Percentiles rank a stretch among this genome's conserved stretches.
Evolutionary conservation across 2,797 vertebrate species (phyloP).

Genomic region (Agapornis canus): DNA sequence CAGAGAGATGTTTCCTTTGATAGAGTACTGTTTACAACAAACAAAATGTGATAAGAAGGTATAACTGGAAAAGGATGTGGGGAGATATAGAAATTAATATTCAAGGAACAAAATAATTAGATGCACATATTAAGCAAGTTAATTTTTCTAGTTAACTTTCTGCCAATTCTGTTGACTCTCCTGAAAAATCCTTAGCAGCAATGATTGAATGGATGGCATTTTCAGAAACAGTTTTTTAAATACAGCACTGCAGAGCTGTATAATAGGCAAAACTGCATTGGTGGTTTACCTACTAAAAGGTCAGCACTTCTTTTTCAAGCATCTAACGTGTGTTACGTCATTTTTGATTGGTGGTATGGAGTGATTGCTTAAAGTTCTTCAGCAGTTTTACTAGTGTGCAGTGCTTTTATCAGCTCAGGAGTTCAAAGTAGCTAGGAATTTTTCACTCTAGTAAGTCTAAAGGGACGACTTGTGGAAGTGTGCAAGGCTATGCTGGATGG

Average conservation of each 20-base stretch:
- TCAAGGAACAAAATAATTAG: not conserved
- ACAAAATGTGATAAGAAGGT: not conserved
- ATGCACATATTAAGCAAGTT: not conserved
- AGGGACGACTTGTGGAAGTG: not conserved
- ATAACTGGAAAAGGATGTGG: not conserved
- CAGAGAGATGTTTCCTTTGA: not conserved
- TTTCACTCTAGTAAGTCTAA: not conserved
- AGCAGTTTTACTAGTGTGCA: not conserved
- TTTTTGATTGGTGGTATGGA: not conserved
- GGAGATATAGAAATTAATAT: not conserved
- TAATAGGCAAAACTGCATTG: not conserved
- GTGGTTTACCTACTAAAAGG: conserved; percentile 48
- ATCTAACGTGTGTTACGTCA: conserved; percentile 47
- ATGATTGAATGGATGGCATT: conserved; percentile 42
- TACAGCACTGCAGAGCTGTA: not conserved
- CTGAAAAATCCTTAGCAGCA: conserved; percentile 13
- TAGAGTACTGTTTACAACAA: not conserved
- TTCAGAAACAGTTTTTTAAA: conserved; percentile 56
- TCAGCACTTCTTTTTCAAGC: conserved; percentile 46
- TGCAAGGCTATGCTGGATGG: not conserved
- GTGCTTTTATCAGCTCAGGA: not conserved
- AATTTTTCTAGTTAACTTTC: conserved; percentile 8
- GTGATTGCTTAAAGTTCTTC: conserved; percentile 17
- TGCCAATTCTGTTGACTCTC: not conserved
- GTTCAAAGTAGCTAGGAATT: not conserved